Percentiles rank a stretch among this genome's conserved stretches.
These are phyloP conservation scores for Probaryconus sp. DNA, from an alignment of 1,140 invertebrate genomes.

Conservation along the genomic window DNA sequence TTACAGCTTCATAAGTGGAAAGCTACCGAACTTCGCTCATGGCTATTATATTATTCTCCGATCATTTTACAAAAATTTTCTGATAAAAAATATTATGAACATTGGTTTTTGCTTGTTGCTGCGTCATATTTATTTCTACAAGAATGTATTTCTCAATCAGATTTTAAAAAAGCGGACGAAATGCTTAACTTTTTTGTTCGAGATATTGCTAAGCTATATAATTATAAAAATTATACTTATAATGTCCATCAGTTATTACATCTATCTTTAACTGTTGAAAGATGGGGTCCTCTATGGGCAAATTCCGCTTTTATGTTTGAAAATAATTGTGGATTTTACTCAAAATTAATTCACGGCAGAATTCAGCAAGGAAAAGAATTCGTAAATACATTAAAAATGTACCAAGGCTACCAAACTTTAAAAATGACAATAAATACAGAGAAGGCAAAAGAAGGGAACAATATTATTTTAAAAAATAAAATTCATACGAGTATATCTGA, in stretches of 20 bases:
- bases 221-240: slow-evolving; percentile 17
- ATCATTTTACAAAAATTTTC: neutral
- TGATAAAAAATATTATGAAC: slow-evolving; percentile 24
- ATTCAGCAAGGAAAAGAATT: slow-evolving; percentile 33
- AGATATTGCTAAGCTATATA: slow-evolving; percentile 17
- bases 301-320: slow-evolving; percentile 44
- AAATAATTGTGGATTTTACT: slow-evolving; percentile 37
- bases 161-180: slow-evolving; percentile 26
- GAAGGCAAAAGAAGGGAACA: neutral
- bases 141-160: slow-evolving; percentile 5
- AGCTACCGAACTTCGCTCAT: slow-evolving; percentile 21
- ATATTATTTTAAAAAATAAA: too few relatives aligned
- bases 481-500: too few relatives aligned
- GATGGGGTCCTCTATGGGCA: slow-evolving; percentile 39
- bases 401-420: slow-evolving; percentile 11
- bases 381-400: slow-evolving; percentile 15
- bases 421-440: slow-evolving; percentile 8
- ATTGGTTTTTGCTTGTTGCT: slow-evolving; percentile 23
- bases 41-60: slow-evolving; percentile 25
- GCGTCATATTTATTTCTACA: slow-evolving; percentile 11
- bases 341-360: slow-evolving; percentile 37
- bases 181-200: slow-evolving; percentile 23
- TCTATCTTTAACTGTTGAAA: slow-evolving; percentile 19
- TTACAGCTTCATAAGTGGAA: slow-evolving; percentile 12
- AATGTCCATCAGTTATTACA: slow-evolving; percentile 46